Percentiles rank a stretch among this genome's conserved stretches.
These are phyloP conservation scores for Empis livida DNA, from an alignment of 2,888 invertebrate genomes.

Conservation along the genomic window DNA sequence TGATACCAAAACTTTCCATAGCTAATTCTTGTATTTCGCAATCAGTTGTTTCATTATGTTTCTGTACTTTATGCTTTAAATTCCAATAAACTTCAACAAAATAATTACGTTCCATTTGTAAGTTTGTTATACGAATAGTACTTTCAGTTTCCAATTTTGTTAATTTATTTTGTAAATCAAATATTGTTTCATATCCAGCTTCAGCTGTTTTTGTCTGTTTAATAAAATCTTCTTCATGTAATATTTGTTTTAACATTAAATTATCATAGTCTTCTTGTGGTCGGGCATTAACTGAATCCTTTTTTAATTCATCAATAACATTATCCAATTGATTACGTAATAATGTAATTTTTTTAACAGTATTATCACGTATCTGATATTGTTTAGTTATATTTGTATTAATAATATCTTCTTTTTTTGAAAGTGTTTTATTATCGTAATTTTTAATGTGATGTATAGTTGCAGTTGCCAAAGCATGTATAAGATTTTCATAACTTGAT, in stretches of 20 bases:
- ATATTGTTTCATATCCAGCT: constrained; percentile 3
- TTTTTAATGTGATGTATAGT: neutral
- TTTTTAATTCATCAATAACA: constrained; percentile 19
- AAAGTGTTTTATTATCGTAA: neutral
- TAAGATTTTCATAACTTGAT: neutral
- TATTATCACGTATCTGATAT: constrained; percentile 21
- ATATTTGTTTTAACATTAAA: neutral
- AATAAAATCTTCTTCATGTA: neutral
- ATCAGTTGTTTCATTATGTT: neutral
- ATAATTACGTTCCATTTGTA: constrained; percentile 1
- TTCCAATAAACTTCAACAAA: neutral
- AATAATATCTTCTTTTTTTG: constrained; percentile 14
- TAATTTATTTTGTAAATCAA: constrained; percentile 18
- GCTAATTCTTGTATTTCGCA: constrained; percentile 7
- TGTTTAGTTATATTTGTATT: constrained; percentile 23
- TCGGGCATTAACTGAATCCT: constrained; percentile 19
- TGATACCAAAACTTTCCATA: constrained; percentile 1
- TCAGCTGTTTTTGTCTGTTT: neutral
- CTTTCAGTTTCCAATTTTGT: neutral
- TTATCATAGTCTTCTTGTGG: neutral
- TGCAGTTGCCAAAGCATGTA: neutral
- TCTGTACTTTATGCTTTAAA: constrained; percentile 1
- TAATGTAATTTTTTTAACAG: constrained; percentile 20
- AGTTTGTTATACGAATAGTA: neutral
- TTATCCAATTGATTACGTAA: constrained; percentile 20